A percentile compares a stretch with the other conserved stretches of the same genome.
phyloP scores from a whole-genome alignment of 2,113 vertebrate species.

The Cnemophilus loriae region DNA sequence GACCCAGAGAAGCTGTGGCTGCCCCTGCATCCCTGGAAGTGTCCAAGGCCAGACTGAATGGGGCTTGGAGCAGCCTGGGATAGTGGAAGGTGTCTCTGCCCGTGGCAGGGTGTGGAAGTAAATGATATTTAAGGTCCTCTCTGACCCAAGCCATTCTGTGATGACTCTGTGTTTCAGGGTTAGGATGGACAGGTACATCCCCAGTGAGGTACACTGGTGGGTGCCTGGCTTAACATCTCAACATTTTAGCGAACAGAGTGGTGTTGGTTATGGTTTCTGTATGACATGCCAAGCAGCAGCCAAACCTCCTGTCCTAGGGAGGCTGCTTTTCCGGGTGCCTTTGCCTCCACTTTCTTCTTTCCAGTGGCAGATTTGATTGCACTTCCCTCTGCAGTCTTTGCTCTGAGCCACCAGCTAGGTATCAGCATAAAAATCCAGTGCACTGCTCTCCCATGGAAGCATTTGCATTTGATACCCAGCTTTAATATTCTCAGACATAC shows the following conservation, averaged over 20 bases:
- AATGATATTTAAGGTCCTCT: not conserved
- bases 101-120: not conserved
- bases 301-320: not conserved
- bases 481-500: not conserved
- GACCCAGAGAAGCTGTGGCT: not conserved
- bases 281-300: not conserved
- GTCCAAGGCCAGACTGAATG: rapidly evolving
- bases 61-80: not conserved
- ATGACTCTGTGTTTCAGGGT: not conserved
- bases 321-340: not conserved
- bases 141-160: not conserved
- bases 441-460: not conserved
- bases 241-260: not conserved
- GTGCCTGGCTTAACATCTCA: not conserved
- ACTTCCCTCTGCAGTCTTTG: not conserved
- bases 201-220: rapidly evolving
- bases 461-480: not conserved
- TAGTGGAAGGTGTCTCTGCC: not conserved
- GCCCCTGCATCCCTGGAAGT: no score
- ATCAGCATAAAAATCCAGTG: not conserved
- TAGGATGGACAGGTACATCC: not conserved
- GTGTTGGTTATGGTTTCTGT: not conserved
- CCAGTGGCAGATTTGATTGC: not conserved
- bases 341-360: not conserved
- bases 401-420: not conserved